Base-by-base conservation (phyloP, 2,888 invertebrate genomes). In the Arge pagana region DNA sequence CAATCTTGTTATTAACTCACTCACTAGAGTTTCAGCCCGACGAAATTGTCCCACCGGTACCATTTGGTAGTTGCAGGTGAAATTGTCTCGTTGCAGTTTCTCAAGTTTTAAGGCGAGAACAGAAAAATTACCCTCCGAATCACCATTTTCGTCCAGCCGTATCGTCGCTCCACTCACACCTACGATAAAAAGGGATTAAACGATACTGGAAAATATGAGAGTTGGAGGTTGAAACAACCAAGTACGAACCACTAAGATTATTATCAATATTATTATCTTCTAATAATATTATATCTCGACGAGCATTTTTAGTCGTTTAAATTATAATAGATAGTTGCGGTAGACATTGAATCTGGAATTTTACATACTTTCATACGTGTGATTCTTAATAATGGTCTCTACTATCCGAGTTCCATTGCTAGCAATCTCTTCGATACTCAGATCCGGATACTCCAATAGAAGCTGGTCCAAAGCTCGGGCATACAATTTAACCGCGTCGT, bases 81-180 rank as follows among this genome's bases (percentile, higher is more conserved):
- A 86, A 65, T 83, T 83, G 35, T 76, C 61, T 53, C 78, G 70
- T 10, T 74, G 75, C 40, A 76, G 69, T 0, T 79, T 79, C 35
- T 79, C 79, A 57, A 77, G 79, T 72, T 88, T 89, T 68, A 89
- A 85, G 1, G 95, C 92, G 55, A 97, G 80, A 50, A 98, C 90
- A 0, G 97, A 95, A 80, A 95, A 98, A 77, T 98, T 98, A 6
- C 96, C 97, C 76, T 96, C 95, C 0, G 96, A 96, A 77, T 98
- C 96, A 2, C 96, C 98, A 64, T 90, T 86, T 63, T 87, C 83
- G 80, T 98, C 96, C 61, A 98, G 83, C 62, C 90, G 90, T 67
- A 97, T 94, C 56, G 88, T 89, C 71, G 95, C 90, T 13, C 98
- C 98, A 49, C 94, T 92, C 66, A 97, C 88, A 84, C 97, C 96